phyloP scores from a whole-genome alignment of 2,113 vertebrate species.

The Trachemys scripta region DNA sequence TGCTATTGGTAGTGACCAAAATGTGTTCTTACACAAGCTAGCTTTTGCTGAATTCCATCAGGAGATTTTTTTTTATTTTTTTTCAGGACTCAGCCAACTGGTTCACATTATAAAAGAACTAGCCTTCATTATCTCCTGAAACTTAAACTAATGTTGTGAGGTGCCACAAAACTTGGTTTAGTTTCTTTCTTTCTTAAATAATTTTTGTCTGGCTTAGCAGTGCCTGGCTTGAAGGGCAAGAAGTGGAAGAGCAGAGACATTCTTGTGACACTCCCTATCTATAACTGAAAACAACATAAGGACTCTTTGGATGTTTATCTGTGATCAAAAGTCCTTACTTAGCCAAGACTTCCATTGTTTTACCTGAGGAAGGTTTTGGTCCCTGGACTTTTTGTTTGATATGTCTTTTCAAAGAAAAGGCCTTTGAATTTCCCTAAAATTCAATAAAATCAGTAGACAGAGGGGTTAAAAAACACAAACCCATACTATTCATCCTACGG shows the following conservation, averaged over 20 bases:
- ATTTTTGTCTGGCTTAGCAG: background rate
- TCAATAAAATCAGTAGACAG: background rate
- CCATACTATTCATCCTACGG: slow-evolving; percentile 13
- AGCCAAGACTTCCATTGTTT: background rate
- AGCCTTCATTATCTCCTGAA: background rate
- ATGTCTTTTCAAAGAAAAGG: background rate
- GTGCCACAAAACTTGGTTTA: background rate
- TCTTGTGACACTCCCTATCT: background rate
- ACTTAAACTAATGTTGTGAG: background rate
- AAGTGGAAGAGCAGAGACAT: background rate
- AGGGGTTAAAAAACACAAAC: slow-evolving; percentile 26
- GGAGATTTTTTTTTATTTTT: background rate
- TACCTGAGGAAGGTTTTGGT: background rate
- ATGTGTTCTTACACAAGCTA: background rate
- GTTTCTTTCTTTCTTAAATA: background rate
- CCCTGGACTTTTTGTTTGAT: background rate
- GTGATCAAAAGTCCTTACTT: background rate
- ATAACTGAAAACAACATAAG: background rate
- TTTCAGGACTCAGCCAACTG: background rate
- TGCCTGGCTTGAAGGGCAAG: background rate
- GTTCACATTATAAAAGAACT: background rate
- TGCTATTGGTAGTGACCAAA: background rate
- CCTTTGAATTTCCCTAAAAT: slow-evolving; percentile 17
- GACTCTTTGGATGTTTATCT: background rate
- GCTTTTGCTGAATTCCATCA: background rate